Conservation (phyloP, 2,113 vertebrate species). For the Alethe diademata region DNA sequence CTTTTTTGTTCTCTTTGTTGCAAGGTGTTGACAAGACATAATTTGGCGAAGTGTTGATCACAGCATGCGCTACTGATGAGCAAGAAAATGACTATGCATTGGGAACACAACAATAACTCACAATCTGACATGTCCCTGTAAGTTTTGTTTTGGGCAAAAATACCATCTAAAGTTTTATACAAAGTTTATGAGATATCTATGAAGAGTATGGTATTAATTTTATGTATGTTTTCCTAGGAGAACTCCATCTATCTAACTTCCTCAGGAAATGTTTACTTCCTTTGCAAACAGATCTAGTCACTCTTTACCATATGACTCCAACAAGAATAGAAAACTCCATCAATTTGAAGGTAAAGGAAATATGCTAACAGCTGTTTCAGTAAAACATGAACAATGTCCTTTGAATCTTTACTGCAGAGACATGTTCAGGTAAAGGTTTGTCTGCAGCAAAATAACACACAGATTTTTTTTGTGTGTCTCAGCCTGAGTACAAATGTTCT, state of each 20-base stretch:
- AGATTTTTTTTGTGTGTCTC: neutral
- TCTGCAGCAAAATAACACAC: neutral
- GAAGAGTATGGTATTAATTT: neutral
- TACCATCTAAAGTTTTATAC: neutral
- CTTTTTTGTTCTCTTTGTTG: neutral
- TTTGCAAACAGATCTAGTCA: constrained; percentile 25
- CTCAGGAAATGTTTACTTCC: constrained; percentile 62
- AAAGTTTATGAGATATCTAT: neutral
- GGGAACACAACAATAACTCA: neutral
- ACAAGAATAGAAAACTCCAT: neutral
- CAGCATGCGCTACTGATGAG: neutral
- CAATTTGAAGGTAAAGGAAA: neutral
- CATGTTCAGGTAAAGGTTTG: neutral
- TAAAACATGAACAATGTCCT: neutral
- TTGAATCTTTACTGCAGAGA: neutral
- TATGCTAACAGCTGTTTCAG: neutral
- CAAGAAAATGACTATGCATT: neutral
- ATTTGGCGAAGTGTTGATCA: neutral
- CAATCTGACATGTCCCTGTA: neutral
- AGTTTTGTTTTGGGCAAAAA: neutral
- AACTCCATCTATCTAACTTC: constrained; percentile 32
- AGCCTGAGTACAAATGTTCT: neutral
- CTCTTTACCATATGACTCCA: neutral
- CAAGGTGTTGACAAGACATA: neutral
- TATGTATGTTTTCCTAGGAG: constrained; percentile 1